These are phyloP conservation scores for Sternarchorhynchus goeldii DNA, from an alignment of 2,797 vertebrate species.

Conservation along the genomic window DNA sequence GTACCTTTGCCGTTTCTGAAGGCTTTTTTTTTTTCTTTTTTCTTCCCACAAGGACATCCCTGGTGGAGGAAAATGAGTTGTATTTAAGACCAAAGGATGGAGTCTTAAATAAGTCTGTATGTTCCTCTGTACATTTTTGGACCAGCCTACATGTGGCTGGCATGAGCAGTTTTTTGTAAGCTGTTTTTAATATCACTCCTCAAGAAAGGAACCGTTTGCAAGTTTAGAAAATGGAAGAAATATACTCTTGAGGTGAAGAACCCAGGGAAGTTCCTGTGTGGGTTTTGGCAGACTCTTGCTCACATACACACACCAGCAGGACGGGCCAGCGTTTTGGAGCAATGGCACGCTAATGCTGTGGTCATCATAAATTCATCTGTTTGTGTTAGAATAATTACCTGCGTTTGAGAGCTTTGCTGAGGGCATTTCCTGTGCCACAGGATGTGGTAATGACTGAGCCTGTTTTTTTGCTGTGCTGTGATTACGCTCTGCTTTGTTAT, in stretches of 20 bases:
- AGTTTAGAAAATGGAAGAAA: background rate
- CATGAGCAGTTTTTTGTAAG: background rate
- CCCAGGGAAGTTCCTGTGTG: conserved; percentile 21
- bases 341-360: conserved; percentile 1
- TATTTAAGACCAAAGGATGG: background rate
- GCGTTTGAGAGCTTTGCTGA: conserved; percentile 23
- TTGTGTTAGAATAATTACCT: conserved; percentile 36
- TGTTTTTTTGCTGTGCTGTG: conserved; percentile 32
- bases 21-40: background rate
- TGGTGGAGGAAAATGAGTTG: background rate
- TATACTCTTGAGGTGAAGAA: background rate
- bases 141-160: background rate
- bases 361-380: conserved; percentile 45
- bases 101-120: background rate
- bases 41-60: no score
- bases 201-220: background rate
- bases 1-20: background rate
- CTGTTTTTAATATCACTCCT: background rate
- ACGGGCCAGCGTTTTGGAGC: conserved; percentile 16
- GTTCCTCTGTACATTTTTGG: background rate
- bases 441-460: conserved; percentile 44
- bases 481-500: conserved; percentile 24
- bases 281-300: conserved; percentile 34
- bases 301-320: background rate
- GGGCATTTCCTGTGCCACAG: conserved; percentile 36